Base-by-base conservation (phyloP, 2,797 vertebrate species). In the Pyrocephalus nanus region DNA sequence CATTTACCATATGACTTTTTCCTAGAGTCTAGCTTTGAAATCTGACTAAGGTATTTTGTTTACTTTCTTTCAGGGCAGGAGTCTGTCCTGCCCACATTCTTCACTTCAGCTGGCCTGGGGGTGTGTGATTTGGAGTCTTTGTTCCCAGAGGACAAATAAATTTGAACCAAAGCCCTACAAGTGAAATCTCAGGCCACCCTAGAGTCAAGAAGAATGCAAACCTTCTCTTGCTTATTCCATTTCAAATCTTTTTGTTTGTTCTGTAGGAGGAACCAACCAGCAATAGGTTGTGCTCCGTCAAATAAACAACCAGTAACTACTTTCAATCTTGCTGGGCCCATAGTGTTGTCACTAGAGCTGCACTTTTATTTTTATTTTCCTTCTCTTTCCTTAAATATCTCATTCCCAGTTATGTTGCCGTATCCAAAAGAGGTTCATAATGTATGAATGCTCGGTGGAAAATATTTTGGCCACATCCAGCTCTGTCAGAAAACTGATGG, bases 81-180 rank as follows among this genome's bases (percentile, higher is more conserved):
- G 6, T 19, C 16, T 84, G 13, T 77, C 23, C 23, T 69, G 17
- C 7, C 22, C 34, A 6, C 61, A 51, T 72, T 78, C 22, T 84
- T 62, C 27, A 17, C 8, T 72, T 80, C 34, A 21, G 4, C 2
- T 93, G 60, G 13, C 38, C 51, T 30, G 15, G 7, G 12, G 9
- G 25, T 60, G 51, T 72, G 23, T 55, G 15, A 27, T 8, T n/a
- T 61, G 15, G 20, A 66, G 5, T 34, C 18, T 67, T 21, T 51
- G 42, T 42, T 48, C 2, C 1, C 10, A n/a, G 16, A 43, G 15
- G 14, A 60, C 11, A 57, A 71, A 27, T 0, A 1, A 4, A 0
- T 40, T 55, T 76, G 26, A 77, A 69, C 20, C 55, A 62, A 74
- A 77, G 4, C 3, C 8, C 81, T 80, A 23, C 2, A 1, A 0